Evolutionary conservation across 1,140 invertebrate species (phyloP).

Genomic region (Pomacea maculata): DNA sequence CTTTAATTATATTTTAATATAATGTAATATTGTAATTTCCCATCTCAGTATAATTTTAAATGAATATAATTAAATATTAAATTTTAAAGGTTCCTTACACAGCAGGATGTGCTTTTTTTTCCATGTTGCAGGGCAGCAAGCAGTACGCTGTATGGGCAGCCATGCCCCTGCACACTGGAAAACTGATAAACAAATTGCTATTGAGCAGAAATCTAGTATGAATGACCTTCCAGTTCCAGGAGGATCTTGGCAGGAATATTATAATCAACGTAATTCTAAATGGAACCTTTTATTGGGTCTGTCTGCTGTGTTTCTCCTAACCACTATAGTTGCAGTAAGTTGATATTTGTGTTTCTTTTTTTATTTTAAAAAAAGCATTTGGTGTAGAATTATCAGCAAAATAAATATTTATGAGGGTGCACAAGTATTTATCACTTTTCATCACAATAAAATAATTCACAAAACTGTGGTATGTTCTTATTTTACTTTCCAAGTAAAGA

Average conservation of each 20-base stretch:
- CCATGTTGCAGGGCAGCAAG: conserved; percentile 19
- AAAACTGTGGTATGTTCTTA: no score
- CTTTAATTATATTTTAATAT: no score
- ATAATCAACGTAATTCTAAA: conserved; percentile 31
- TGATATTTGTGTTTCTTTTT: neutral
- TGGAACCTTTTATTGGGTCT: conserved; percentile 33
- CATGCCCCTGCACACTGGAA: conserved; percentile 43
- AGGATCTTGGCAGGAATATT: conserved; percentile 50
- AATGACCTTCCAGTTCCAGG: conserved; percentile 49
- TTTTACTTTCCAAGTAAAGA: no score
- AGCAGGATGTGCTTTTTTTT: neutral
- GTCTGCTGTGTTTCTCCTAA: conserved; percentile 8
- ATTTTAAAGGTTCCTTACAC: neutral
- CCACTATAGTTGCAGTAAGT: conserved; percentile 40
- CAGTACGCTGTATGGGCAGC: conserved; percentile 34
- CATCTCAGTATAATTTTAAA: no score
- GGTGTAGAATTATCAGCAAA: neutral
- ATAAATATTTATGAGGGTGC: neutral
- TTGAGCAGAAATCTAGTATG: conserved; percentile 41
- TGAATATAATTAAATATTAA: no score
- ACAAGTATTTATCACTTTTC: neutral
- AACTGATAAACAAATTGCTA: conserved; percentile 36
- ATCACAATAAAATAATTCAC: neutral
- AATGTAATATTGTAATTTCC: no score
- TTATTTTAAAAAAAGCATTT: no score